Base-by-base conservation (phyloP, 37 sponge, comb jelly and placozoan genomes). In the Ianthella basta region DNA sequence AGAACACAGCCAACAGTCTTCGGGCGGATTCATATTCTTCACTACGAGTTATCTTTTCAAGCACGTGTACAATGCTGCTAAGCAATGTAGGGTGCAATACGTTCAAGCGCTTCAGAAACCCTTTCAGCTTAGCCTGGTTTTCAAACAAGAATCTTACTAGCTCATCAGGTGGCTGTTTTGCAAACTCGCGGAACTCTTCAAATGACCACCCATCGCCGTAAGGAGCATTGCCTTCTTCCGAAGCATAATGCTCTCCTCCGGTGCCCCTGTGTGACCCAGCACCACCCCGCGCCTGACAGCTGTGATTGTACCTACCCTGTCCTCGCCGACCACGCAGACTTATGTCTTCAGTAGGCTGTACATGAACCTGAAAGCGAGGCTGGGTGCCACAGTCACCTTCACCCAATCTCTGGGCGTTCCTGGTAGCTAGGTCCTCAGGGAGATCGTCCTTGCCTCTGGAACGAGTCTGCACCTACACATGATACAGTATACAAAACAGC, bases 131-230 rank as follows among this genome's bases (percentile, higher is more conserved):
- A 18, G 20, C n/a, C 53, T 75, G 78, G 40, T 41, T 41, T 24
- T 75, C 78, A 75, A 36, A 75, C 78, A 75, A 44, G 20, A 13
- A 10, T 16, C 10, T 24, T 21, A 75, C 78, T 21, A 75, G 33
- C 0, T 75, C 78, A 75, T 75, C 53, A 39, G 78, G 78, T 41
- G n/a, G 21, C n/a, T 10, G 21, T 38, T 36, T 18, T 13, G 78
- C 44, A 23, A 75, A 24, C 53, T 75, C 78, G 25, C 40, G 24
- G 3, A 75, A n/a, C 3, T 50, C 39, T 24, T 50, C 54, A 19
- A 13, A 24, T 24, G 38, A 40, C 78, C 78, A 75, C 64, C 64
- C 10, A 10, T 61, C 14, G 27, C 10, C 64, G 10, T 61, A 27
- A 29, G 64, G 4, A 5, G 29, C 50, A 44, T 8, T 44, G 3